phyloP scores from a whole-genome alignment of 2,797 vertebrate species.

The Melanotaenia maccullochi region DNA sequence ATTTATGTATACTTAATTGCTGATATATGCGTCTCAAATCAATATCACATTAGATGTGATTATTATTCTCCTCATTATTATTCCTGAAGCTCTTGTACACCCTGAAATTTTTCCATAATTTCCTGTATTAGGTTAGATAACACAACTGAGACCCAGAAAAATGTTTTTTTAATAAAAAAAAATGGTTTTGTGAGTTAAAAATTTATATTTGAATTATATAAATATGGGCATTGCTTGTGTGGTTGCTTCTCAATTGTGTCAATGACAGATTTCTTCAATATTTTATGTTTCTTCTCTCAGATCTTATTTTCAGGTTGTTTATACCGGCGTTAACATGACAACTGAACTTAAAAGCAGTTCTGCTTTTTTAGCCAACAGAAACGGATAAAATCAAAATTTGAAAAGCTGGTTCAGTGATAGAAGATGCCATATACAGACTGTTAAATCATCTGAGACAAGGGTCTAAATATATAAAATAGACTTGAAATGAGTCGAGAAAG shows the following conservation, averaged over 20 bases:
- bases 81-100: not conserved
- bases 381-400: slow-evolving; percentile 6
- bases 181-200: slow-evolving; percentile 1
- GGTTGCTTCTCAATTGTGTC: slow-evolving; percentile 8
- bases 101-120: not conserved
- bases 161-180: not conserved
- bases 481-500: not conserved
- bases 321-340: slow-evolving; percentile 15
- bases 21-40: slow-evolving; percentile 24
- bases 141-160: not conserved
- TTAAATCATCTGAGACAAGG: slow-evolving; percentile 9
- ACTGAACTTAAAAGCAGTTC: not conserved
- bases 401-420: not conserved
- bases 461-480: not conserved
- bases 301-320: slow-evolving; percentile 28
- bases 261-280: slow-evolving; percentile 22
- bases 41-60: slow-evolving; percentile 33
- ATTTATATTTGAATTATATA: too few relatives aligned
- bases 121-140: not conserved
- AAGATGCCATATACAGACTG: not conserved
- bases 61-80: slow-evolving; percentile 11
- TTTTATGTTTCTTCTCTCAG: slow-evolving; percentile 10
- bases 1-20: slow-evolving; percentile 8
- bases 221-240: not conserved
- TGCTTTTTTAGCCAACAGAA: slow-evolving; percentile 3